Percentiles rank a stretch among this genome's conserved stretches.
Conservation (phyloP, 2,888 invertebrate genomes). For the Platerodrilus igneus region DNA sequence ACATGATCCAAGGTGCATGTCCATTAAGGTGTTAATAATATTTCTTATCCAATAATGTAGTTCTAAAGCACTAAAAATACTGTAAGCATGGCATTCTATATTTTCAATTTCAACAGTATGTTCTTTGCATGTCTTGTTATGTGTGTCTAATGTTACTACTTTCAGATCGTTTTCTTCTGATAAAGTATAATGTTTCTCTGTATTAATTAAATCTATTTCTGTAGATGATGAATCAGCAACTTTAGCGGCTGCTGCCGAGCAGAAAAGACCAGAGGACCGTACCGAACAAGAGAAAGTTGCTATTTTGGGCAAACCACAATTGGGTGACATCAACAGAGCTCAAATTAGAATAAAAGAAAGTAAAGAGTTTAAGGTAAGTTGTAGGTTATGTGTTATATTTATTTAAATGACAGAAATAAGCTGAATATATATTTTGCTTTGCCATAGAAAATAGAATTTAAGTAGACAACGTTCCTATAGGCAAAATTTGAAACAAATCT, state of each 20-base stretch:
- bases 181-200: neutral
- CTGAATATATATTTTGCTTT: conserved; percentile 1
- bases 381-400: conserved; percentile 1
- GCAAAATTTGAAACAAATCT: too few species aligned
- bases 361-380: conserved; percentile 92
- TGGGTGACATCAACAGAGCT: conserved; percentile 82
- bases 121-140: neutral
- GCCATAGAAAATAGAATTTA: neutral
- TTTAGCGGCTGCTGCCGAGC: conserved; percentile 59
- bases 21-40: too few species aligned
- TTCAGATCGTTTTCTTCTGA: neutral
- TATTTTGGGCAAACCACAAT: conserved; percentile 83
- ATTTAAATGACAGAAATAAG: neutral
- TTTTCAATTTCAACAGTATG: too few species aligned
- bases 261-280: conserved; percentile 62
- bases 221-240: conserved; percentile 56
- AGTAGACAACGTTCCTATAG: too few species aligned
- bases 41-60: too few species aligned
- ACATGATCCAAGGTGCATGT: too few species aligned
- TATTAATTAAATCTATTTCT: conserved; percentile 12
- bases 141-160: neutral
- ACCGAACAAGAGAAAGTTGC: conserved; percentile 82
- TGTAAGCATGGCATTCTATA: too few species aligned
- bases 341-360: conserved; percentile 94
- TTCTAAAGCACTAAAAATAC: too few species aligned